These are phyloP conservation scores for Mugil cephalus DNA, from an alignment of 2,113 vertebrate species.

Conservation along the genomic window DNA sequence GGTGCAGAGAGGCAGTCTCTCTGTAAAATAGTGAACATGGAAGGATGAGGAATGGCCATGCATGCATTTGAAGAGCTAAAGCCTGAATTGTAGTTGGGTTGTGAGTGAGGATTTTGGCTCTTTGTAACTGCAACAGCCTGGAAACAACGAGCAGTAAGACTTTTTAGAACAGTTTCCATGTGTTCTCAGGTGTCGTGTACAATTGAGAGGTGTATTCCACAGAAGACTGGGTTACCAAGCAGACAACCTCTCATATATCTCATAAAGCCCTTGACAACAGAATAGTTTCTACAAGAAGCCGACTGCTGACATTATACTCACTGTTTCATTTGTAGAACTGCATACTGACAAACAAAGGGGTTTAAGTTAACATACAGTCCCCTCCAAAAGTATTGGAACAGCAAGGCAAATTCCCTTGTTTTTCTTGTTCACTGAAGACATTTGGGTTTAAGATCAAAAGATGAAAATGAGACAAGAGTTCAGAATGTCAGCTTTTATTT, in stretches of 20 bases:
- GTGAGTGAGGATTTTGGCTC: conserved; percentile 4
- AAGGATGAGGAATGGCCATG: conserved; percentile 26
- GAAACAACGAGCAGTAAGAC: conserved; percentile 1
- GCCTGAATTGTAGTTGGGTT: neutral
- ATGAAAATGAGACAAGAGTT: too few species aligned
- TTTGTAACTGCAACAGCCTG: conserved; percentile 14
- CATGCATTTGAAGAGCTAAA: conserved; percentile 19
- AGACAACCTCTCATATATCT: conserved; percentile 17
- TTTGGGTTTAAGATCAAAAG: too few species aligned
- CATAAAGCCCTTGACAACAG: conserved; percentile 1
- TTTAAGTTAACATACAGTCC: too few species aligned
- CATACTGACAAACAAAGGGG: neutral
- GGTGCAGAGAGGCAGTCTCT: conserved; percentile 4
- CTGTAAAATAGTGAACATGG: conserved; percentile 9
- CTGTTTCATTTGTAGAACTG: conserved; percentile 26
- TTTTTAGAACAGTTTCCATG: conserved; percentile 4
- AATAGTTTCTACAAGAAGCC: conserved; percentile 18
- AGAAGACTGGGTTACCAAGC: conserved; percentile 3
- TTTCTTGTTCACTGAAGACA: too few species aligned
- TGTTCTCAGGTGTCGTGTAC: conserved; percentile 14
- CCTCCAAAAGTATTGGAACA: too few species aligned
- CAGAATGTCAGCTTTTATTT: too few species aligned
- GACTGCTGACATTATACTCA: conserved; percentile 1
- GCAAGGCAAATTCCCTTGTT: too few species aligned
- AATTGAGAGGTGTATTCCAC: neutral